Evolutionary conservation across 2,888 invertebrate genomes (phyloP).

Genomic region (Nemotelus pantherinus): DNA sequence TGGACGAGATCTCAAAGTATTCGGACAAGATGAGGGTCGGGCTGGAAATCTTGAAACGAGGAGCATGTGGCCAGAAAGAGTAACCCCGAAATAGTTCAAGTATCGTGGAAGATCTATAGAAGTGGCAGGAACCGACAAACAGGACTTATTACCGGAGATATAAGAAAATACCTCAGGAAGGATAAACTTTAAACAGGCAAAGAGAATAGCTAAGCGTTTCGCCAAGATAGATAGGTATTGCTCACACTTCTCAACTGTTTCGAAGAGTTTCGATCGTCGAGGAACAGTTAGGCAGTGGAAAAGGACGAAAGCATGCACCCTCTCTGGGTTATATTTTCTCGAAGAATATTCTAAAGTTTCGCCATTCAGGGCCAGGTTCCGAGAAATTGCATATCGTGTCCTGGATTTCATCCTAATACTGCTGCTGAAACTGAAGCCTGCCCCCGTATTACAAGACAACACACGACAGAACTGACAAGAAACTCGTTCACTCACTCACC

Average conservation of each 20-base stretch:
- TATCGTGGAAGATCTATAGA: slow-evolving; percentile 51
- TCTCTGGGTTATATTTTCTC: not conserved
- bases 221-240: slow-evolving; percentile 11
- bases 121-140: slow-evolving; percentile 46
- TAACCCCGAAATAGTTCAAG: slow-evolving; percentile 47
- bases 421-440: not conserved
- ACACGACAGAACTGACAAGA: slow-evolving; percentile 8
- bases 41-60: slow-evolving; percentile 9
- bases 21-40: slow-evolving; percentile 4
- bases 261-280: slow-evolving; percentile 10
- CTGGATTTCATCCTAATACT: not conserved
- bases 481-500: too few relatives aligned
- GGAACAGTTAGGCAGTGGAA: not conserved
- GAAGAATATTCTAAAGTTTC: not conserved
- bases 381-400: slow-evolving; percentile 20
- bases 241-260: not conserved
- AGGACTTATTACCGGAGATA: slow-evolving; percentile 46
- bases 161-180: slow-evolving; percentile 51
- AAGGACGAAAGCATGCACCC: slow-evolving; percentile 5
- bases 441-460: slow-evolving; percentile 23
- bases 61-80: slow-evolving; percentile 28
- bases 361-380: not conserved
- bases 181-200: slow-evolving; percentile 47
- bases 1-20: slow-evolving; percentile 17
- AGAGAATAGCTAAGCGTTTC: slow-evolving; percentile 45